Percentiles rank a stretch among this genome's conserved stretches.
These are phyloP conservation scores for Nezara viridula DNA, from an alignment of 2,888 invertebrate genomes.

Conservation along the genomic window DNA sequence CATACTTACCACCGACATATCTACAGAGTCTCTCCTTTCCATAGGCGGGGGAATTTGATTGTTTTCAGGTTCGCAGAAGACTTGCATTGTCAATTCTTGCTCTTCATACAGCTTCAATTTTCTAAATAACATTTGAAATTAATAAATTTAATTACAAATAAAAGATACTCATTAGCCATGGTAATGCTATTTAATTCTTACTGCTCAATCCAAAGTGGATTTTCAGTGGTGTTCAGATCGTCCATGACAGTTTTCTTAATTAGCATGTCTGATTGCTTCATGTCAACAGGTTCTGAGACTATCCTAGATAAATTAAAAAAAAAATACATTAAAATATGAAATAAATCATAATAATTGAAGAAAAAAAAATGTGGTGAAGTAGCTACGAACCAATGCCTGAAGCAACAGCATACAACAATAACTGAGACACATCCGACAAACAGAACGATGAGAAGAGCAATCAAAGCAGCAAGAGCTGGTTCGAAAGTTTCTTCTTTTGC, in stretches of 20 bases:
- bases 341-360: not conserved
- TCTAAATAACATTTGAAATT: constrained; percentile 69
- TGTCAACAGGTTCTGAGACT: constrained; percentile 84
- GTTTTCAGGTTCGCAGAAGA: constrained; percentile 82
- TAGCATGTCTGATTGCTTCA: constrained; percentile 85
- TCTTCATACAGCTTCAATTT: constrained; percentile 91
- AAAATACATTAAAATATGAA: constrained; percentile 50
- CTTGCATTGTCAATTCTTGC: constrained; percentile 94
- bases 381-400: constrained; percentile 80
- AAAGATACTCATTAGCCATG: not conserved
- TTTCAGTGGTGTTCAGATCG: constrained; percentile 90
- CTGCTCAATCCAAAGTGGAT: constrained; percentile 94
- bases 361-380: not conserved
- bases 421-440: constrained; percentile 90
- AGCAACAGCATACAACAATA: constrained; percentile 88
- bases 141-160: not conserved
- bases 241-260: constrained; percentile 87
- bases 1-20: constrained; percentile 66
- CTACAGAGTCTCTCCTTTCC: constrained; percentile 65
- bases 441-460: constrained; percentile 86
- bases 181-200: constrained; percentile 67
- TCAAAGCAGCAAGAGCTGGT: constrained; percentile 86
- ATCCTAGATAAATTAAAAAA: constrained; percentile 73
- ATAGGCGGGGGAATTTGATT: constrained; percentile 69
- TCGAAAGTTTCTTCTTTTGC: constrained; percentile 84